Percentiles rank a stretch among this genome's conserved stretches.
Evolutionary conservation across 2,113 vertebrate genomes (phyloP).

Genomic region (Vulpes ferrilata): DNA sequence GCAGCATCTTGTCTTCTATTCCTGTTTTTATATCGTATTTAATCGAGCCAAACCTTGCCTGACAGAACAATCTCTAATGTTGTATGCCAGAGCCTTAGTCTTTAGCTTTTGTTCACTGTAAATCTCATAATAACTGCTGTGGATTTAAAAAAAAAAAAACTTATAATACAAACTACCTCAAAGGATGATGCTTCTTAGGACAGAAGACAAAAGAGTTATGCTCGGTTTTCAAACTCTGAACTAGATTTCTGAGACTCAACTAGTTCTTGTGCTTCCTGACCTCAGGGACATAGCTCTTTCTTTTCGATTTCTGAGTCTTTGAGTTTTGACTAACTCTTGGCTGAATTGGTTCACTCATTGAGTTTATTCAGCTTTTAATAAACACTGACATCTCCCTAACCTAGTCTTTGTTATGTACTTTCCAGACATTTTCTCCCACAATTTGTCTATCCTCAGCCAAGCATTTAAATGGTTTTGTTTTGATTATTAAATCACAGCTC

Average conservation of each 20-base stretch:
- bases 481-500: conserved; percentile 69
- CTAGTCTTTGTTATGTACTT: not conserved
- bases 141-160: not conserved
- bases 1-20: not conserved
- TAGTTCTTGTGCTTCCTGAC: not conserved
- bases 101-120: not conserved
- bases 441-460: not conserved
- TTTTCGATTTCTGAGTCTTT: not conserved
- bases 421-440: not conserved
- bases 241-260: not conserved
- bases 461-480: conserved; percentile 57
- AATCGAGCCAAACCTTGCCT: not conserved
- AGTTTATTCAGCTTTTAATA: conserved; percentile 42
- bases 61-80: not conserved
- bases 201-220: not conserved
- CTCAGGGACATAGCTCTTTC: not conserved
- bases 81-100: not conserved
- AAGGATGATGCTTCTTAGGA: not conserved
- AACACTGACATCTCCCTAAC: not conserved
- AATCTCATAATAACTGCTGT: not conserved
- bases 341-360: not conserved
- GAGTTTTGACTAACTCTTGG: conserved; percentile 36
- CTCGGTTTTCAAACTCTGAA: not conserved
- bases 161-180: not conserved
- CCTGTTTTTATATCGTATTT: not conserved